Evolutionary conservation across 2,888 invertebrate species (phyloP).

Genomic region (Hyposoter dolosus): DNA sequence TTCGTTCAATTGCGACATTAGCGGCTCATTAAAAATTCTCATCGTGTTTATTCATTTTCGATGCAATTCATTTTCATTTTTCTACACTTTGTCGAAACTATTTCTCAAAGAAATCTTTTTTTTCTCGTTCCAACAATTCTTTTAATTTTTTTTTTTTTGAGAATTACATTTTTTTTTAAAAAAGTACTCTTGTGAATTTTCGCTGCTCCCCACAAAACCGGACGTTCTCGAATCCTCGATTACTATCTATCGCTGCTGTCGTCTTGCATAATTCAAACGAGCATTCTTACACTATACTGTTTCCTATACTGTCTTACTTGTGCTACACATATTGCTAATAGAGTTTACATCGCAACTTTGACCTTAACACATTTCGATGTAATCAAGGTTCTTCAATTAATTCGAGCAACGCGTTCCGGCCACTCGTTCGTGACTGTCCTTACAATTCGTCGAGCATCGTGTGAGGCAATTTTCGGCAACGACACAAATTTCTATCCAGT

Average conservation of each 20-base stretch:
- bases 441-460: background rate
- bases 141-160: background rate
- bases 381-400: constrained; percentile 24
- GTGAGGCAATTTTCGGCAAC: background rate
- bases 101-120: background rate
- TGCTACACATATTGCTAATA: constrained; percentile 26
- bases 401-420: constrained; percentile 15
- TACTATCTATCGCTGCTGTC: constrained; percentile 45
- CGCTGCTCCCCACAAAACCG: constrained; percentile 16
- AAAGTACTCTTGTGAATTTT: constrained; percentile 21
- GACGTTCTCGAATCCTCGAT: constrained; percentile 49
- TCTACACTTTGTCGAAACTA: background rate
- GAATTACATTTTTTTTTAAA: too few species aligned
- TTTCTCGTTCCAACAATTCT: background rate
- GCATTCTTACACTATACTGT: constrained; percentile 37
- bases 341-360: constrained; percentile 8
- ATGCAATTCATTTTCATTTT: background rate
- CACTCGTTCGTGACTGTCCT: background rate
- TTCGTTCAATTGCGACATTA: background rate
- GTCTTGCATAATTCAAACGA: constrained; percentile 61
- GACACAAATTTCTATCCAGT: background rate
- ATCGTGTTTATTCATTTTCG: background rate
- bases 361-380: constrained; percentile 43
- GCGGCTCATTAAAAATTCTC: background rate
- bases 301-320: constrained; percentile 45